Evolutionary conservation across 2,888 invertebrate genomes (phyloP), one percentile per base, ranked within the genome.

Genomic region (Acleris literana): DNA sequence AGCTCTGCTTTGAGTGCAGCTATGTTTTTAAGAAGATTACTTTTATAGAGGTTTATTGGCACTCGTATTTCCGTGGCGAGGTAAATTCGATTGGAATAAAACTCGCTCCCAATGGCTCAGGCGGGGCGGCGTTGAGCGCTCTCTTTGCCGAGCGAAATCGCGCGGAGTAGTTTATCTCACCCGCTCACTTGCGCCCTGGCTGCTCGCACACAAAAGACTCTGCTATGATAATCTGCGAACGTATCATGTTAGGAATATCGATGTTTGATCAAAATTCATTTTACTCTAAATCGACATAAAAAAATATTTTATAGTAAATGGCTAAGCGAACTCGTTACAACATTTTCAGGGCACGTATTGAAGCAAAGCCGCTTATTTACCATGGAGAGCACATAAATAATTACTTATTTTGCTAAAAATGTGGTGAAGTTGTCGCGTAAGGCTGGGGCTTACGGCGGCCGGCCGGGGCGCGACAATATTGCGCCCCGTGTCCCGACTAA

Each of bases 401-500:
- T 65, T 65, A 60, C 60, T 74, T 73, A 60, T 55, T 74, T 73
- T 13, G 74, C 71, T 71, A 69, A 74, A 76, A 76, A 72, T 72
- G 72, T 69, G 69, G 70, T 70, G 62, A 73, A 74, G 63, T 68
- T 69, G 72, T 70, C 69, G 72, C 68, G 70, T 69, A 73, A 75
- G 77, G 43, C 16, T 29, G 55, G 55, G 81, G 90, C 87, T 90
- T 90, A 90, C 83, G 71, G 85, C 85, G 88, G 88, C 86, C 81
- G 84, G 85, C 76, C 80, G 87, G 87, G 46, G 85, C 86, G 87
- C 85, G 82, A 86, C 88, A 92, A 90, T 92, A 92, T 91, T 90
- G 90, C 88, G 84, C 82, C 81, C 85, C 86, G 87, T 88, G 88
- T 87, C 88, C 87, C 84, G 81, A 86, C 91, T 92, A 92, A 92